Evolutionary conservation across 2,797 vertebrate genomes (phyloP), one percentile per base, ranked within the genome.

Genomic region (Glyptemys insculpta): DNA sequence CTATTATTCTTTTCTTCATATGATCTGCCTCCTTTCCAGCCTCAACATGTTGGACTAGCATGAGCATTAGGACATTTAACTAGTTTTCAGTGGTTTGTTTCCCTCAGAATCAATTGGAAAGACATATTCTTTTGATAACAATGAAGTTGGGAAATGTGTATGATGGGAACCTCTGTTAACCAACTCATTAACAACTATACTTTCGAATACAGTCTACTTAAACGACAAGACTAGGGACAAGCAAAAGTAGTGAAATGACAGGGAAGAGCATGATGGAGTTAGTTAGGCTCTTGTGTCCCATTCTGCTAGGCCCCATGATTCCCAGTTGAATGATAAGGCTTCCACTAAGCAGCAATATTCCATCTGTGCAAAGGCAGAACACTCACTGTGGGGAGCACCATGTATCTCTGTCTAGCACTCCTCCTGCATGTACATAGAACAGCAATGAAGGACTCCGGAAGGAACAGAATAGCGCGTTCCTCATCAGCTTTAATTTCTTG

Each of bases 1-100:
- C 92, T 94, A 89, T 94, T 91, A n/a, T 37, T 82, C 47, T 91
- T 95, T 96, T 88, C 91, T 84, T 88, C 93, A 59, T 87, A 62
- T 56, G 81, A 90, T 78, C 76, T 92, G 82, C 62, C 94, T 93
- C 93, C 89, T 92, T 90, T 95, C 92, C 81, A 96, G 82, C 91
- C 90, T 91, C 81, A 14, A 65, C 89, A 52, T 92, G 90, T 92
- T 84, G 94, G 89, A 62, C 2, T 25, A 53, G 81, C 84, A 6
- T 34, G 87, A 97, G 96, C 97, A 96, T 94, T 5, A 15, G 94
- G 96, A 91, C 87, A 82, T 93, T 84, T 79, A 56, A 16, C 85
- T 91, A 11, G 90, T 49, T 92, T 94, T 74, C 96, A 74, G 95
- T 94, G 92, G 96, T 91, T 96, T 92, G 50, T 95, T 92, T 95